Percentiles rank a stretch among this genome's conserved stretches.
phyloP scores from a whole-genome alignment of 92 coral and sea anemone species.

The Actinostola sp. region DNA sequence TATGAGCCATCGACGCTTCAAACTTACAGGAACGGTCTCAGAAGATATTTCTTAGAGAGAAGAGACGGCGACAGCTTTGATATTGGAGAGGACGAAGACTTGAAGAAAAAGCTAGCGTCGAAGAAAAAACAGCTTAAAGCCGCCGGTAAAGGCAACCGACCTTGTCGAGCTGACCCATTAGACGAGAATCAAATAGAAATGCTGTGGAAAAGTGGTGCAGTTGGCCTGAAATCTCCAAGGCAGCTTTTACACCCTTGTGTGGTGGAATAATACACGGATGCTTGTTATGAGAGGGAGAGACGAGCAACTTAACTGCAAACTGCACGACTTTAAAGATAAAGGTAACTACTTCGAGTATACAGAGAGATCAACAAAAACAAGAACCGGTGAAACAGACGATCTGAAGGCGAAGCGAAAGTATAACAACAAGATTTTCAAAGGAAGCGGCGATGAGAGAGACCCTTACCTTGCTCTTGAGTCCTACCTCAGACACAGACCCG shows the following conservation, averaged over 20 bases:
- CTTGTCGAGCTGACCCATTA: constrained; percentile 30
- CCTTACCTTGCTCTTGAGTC: constrained; percentile 18
- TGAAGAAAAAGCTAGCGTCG: constrained; percentile 30
- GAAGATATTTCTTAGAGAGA: constrained; percentile 34
- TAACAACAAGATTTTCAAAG: constrained; percentile 38
- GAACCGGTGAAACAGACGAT: constrained; percentile 24
- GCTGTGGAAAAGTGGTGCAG: constrained; percentile 40
- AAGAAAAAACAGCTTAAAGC: constrained; percentile 42
- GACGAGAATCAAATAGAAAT: constrained; percentile 40
- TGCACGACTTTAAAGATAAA: constrained; percentile 32
- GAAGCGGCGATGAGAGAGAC: constrained; percentile 21
- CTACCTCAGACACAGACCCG: constrained; percentile 11
- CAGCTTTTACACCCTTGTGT: constrained; percentile 19
- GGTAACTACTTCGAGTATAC: constrained; percentile 10
- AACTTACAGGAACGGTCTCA: constrained; percentile 25
- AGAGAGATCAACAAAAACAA: constrained; percentile 30
- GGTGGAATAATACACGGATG: constrained; percentile 38
- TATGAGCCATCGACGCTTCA: constrained; percentile 38
- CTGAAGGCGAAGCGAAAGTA: constrained; percentile 21
- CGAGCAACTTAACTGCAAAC: constrained; percentile 27
- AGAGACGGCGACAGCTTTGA: constrained; percentile 11
- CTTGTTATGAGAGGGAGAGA: constrained; percentile 36
- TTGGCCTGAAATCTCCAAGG: constrained; percentile 33
- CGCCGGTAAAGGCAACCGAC: constrained; percentile 28
- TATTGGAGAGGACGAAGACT: constrained; percentile 19